phyloP scores from a whole-genome alignment of 2,888 invertebrate genomes.

The Philaethria dido region DNA sequence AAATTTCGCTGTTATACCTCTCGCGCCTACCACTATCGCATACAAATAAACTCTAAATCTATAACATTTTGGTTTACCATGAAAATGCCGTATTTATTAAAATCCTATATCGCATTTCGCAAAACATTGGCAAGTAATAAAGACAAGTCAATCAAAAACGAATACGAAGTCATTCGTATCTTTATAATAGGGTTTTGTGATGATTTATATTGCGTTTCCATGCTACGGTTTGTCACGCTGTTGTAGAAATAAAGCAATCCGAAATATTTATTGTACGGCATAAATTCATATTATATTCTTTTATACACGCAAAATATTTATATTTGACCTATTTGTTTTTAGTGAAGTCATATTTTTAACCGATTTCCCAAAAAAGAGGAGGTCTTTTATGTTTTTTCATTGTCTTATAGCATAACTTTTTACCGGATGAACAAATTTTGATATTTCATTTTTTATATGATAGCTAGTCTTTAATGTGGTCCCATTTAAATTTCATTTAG shows the following conservation, averaged over 20 bases:
- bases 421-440: no score
- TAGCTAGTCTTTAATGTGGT: no score
- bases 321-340: background rate
- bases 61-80: no score
- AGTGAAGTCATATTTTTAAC: no score
- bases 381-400: no score
- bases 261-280: background rate
- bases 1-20: no score
- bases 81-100: background rate
- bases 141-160: constrained; percentile 11
- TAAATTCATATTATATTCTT: constrained; percentile 2
- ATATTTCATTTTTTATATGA: no score
- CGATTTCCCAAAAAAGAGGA: no score
- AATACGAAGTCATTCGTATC: constrained; percentile 9
- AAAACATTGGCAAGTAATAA: background rate
- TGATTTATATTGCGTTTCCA: constrained; percentile 5
- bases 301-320: background rate
- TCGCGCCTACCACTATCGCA: no score
- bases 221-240: background rate
- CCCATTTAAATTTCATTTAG: no score
- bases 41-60: no score
- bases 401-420: no score
- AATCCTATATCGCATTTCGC: background rate
- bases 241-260: background rate
- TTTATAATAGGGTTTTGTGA: constrained; percentile 10